Conservation (phyloP, 2,888 invertebrate species). For the Sclerodermus sp. region DNA sequence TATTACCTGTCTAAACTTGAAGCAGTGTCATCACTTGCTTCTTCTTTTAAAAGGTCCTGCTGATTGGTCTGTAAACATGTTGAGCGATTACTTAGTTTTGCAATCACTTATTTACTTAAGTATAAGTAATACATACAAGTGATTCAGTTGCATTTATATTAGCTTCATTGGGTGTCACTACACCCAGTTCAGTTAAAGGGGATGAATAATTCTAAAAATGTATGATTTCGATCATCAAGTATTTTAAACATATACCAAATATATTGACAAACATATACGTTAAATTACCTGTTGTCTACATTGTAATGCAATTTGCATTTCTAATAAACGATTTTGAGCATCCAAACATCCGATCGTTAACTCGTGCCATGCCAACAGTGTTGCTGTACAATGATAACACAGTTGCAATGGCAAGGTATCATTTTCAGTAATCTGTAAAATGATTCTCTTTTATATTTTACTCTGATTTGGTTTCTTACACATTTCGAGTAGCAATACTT, state of each 20-base stretch:
- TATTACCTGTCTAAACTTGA: slow-evolving; percentile 25
- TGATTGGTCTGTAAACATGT: slow-evolving; percentile 14
- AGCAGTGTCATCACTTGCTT: slow-evolving; percentile 1
- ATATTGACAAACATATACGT: background rate
- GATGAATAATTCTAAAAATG: too few relatives aligned
- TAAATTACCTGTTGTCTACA: slow-evolving; percentile 21
- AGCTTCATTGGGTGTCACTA: too few relatives aligned
- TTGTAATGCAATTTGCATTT: slow-evolving; percentile 39
- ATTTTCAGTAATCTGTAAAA: slow-evolving; percentile 57
- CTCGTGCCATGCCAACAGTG: slow-evolving; percentile 68
- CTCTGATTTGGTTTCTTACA: background rate
- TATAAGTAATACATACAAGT: slow-evolving; percentile 13
- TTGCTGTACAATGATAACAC: slow-evolving; percentile 69
- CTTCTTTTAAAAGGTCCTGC: slow-evolving; percentile 13
- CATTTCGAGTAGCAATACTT: slow-evolving; percentile 26
- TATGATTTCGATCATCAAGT: too few relatives aligned
- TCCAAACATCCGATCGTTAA: slow-evolving; percentile 62
- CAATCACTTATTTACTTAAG: too few relatives aligned
- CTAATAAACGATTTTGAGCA: slow-evolving; percentile 59
- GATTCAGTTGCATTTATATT: background rate
- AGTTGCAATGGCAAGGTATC: slow-evolving; percentile 65
- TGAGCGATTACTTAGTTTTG: too few relatives aligned
- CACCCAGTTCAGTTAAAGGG: too few relatives aligned
- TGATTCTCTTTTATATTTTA: background rate
- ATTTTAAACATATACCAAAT: background rate